Conservation (phyloP, 1,140 invertebrate genomes). For the Zaprionus kolodkinae region DNA sequence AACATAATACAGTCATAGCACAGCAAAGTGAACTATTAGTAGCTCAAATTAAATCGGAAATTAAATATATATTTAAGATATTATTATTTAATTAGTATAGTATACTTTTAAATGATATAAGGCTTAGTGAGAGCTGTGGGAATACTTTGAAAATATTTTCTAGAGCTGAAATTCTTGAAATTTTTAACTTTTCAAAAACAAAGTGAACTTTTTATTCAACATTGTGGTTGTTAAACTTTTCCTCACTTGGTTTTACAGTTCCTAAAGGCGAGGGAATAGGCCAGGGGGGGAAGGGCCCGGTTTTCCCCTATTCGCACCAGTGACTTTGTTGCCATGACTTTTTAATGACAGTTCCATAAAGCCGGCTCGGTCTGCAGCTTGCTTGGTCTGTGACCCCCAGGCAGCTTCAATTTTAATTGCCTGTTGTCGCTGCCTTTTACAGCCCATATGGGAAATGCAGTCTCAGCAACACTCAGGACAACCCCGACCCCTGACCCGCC, state of each 20-base stretch:
- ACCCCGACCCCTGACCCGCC: not conserved
- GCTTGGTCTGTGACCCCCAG: conserved; percentile 30
- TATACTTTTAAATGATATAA: not conserved
- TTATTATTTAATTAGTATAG: not conserved
- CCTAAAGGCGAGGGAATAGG: not conserved
- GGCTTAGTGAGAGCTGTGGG: too few relatives aligned
- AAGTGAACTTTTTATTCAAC: not conserved
- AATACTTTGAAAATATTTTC: not conserved
- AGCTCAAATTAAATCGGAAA: not conserved
- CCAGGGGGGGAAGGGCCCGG: not conserved
- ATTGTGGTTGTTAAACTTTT: conserved; percentile 25
- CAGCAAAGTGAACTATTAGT: not conserved
- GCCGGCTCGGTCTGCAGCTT: conserved; percentile 27
- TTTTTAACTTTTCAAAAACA: conserved; percentile 7
- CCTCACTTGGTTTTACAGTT: conserved; percentile 16
- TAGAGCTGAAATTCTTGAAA: not conserved
- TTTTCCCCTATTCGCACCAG: conserved; percentile 36
- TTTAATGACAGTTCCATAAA: conserved; percentile 61
- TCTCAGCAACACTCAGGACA: conserved; percentile 8
- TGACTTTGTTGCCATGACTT: conserved; percentile 59
- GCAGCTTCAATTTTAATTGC: conserved; percentile 57
- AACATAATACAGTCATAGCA: conserved; percentile 2
- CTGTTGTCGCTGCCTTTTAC: conserved; percentile 52
- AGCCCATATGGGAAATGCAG: conserved; percentile 66
- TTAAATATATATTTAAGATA: not conserved